Evolutionary conservation across 2,797 vertebrate species (phyloP).

Genomic region (Falco columbarius): DNA sequence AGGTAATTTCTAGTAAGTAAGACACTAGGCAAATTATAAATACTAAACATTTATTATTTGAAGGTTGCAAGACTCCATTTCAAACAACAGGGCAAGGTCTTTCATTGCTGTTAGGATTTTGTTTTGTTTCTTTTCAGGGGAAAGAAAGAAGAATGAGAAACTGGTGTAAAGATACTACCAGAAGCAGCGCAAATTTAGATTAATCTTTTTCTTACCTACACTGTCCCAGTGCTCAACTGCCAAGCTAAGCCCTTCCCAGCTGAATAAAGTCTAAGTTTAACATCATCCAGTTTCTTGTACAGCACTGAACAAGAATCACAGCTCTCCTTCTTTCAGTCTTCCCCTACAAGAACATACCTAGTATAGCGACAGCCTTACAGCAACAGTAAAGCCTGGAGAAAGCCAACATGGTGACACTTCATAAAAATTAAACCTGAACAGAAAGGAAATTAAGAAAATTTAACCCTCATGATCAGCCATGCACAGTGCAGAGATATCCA

Average conservation of each 20-base stretch:
- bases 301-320: neutral
- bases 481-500: neutral
- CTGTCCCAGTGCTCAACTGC: neutral
- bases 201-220: neutral
- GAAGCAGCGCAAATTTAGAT: slow-evolving; percentile 10
- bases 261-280: neutral
- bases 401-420: neutral
- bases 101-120: neutral
- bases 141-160: neutral
- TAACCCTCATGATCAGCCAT: neutral
- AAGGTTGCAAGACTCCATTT: slow-evolving; percentile 15
- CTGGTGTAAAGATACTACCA: slow-evolving; percentile 6
- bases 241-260: neutral
- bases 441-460: neutral
- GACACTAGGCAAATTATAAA: slow-evolving; percentile 42
- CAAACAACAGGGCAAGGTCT: neutral
- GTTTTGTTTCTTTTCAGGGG: neutral
- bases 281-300: neutral
- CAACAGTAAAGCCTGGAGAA: neutral
- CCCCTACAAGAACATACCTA: neutral
- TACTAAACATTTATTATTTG: slow-evolving; percentile 68
- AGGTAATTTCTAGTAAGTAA: neutral
- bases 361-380: neutral
- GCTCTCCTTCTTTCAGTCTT: neutral
- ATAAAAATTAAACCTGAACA: neutral